Evolutionary conservation across 2,888 invertebrate species (phyloP).

Genomic region (Hypercompe scribonia): DNA sequence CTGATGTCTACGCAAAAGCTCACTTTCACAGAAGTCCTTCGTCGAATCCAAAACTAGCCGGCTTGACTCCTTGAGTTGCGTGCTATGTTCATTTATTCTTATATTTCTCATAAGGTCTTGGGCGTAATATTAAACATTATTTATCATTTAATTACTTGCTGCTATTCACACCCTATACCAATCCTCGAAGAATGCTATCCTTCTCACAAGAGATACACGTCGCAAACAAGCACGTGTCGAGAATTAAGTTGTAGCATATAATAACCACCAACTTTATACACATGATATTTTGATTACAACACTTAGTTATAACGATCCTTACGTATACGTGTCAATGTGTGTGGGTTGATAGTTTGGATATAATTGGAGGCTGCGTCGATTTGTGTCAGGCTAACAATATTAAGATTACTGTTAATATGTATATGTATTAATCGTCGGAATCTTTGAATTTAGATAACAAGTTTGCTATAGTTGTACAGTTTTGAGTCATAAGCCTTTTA

Average conservation of each 20-base stretch:
- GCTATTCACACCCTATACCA: constrained; percentile 29
- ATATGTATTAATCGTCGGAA: background rate
- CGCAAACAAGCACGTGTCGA: constrained; percentile 72
- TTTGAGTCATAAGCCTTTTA: background rate
- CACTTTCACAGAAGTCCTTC: too few relatives aligned
- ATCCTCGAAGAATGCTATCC: constrained; percentile 39
- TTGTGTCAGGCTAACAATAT: constrained; percentile 13
- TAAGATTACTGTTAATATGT: background rate
- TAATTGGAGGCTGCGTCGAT: constrained; percentile 17
- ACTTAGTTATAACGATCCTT: constrained; percentile 56
- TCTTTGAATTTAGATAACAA: background rate
- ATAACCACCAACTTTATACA: constrained; percentile 64
- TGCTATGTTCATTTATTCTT: background rate
- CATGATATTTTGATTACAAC: constrained; percentile 70
- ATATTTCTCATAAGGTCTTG: background rate
- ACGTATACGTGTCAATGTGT: constrained; percentile 29
- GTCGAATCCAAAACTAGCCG: too few relatives aligned
- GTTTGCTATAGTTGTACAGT: background rate
- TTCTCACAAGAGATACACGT: constrained; percentile 72
- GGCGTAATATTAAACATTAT: background rate
- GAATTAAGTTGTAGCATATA: constrained; percentile 77
- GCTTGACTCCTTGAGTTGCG: too few relatives aligned
- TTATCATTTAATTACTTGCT: constrained; percentile 24
- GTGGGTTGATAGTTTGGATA: constrained; percentile 21
- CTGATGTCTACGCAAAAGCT: too few relatives aligned